phyloP scores from a whole-genome alignment of 2,888 invertebrate genomes.

The Limnephilus rhombicus region DNA sequence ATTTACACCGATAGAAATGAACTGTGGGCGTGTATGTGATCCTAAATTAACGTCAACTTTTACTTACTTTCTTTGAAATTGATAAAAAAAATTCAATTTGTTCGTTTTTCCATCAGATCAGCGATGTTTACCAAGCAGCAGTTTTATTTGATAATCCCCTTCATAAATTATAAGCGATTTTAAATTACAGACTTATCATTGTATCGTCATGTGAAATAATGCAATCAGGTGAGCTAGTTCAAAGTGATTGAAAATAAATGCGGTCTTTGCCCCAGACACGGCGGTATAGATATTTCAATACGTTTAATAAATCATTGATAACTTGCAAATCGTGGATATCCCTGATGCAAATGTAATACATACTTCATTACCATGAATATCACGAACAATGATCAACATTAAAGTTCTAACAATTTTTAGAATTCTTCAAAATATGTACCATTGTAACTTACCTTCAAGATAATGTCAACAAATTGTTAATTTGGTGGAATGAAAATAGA shows the following conservation, averaged over 20 bases:
- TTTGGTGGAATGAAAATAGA: too few species aligned
- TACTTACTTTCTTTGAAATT: too few species aligned
- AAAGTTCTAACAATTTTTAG: too few species aligned
- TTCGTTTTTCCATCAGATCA: too few species aligned
- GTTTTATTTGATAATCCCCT: neutral
- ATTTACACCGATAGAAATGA: too few species aligned
- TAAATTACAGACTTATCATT: neutral
- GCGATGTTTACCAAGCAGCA: neutral
- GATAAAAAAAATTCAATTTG: too few species aligned
- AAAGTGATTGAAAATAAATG: neutral
- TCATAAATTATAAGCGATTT: neutral
- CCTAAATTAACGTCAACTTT: too few species aligned
- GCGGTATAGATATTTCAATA: neutral
- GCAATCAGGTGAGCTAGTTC: constrained; percentile 2
- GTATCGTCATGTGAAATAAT: neutral
- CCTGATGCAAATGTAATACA: neutral
- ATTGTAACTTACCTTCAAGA: too few species aligned
- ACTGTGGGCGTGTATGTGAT: too few species aligned
- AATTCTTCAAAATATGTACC: too few species aligned
- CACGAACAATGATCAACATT: neutral
- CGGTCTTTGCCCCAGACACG: neutral
- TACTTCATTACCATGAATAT: neutral
- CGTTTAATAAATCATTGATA: neutral
- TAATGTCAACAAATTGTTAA: too few species aligned
- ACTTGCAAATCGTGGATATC: neutral